phyloP scores from a whole-genome alignment of 2,113 vertebrate genomes.

The Tichodroma muraria region DNA sequence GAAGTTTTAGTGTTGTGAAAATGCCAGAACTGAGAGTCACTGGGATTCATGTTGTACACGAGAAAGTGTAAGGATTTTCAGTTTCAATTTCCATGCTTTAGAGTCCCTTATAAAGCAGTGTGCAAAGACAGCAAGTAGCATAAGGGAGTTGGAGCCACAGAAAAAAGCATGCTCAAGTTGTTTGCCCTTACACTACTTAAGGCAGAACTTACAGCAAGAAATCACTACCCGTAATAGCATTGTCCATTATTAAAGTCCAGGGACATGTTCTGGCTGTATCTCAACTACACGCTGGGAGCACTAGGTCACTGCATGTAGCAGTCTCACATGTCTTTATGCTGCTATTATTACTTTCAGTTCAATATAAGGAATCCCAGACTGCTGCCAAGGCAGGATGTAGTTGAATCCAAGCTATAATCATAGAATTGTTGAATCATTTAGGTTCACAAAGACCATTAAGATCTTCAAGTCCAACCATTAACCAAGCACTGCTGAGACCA shows the following conservation, averaged over 20 bases:
- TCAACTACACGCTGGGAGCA: conserved; percentile 16
- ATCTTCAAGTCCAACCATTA: neutral
- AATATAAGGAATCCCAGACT: neutral
- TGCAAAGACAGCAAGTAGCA: conserved; percentile 2
- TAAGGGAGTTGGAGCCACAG: neutral
- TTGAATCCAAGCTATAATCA: neutral
- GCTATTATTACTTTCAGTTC: conserved; percentile 27
- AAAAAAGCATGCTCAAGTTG: conserved; percentile 37
- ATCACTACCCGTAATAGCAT: neutral
- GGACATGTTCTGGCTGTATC: neutral
- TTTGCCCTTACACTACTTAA: conserved; percentile 5
- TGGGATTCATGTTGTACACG: neutral
- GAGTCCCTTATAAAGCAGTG: conserved; percentile 17
- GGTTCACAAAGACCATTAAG: neutral
- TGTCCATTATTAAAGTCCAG: conserved; percentile 35
- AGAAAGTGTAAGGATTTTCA: neutral
- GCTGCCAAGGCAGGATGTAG: neutral
- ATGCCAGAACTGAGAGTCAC: neutral
- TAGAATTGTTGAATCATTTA: neutral
- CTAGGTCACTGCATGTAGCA: neutral
- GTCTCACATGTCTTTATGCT: neutral
- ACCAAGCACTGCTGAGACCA: neutral
- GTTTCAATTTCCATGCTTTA: neutral
- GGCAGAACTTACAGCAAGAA: conserved; percentile 9
- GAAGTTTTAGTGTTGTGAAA: neutral